A percentile compares a stretch with the other conserved stretches of the same genome.
Evolutionary conservation across 2,113 vertebrate species (phyloP).

Genomic region (Acrocephalus kingi): DNA sequence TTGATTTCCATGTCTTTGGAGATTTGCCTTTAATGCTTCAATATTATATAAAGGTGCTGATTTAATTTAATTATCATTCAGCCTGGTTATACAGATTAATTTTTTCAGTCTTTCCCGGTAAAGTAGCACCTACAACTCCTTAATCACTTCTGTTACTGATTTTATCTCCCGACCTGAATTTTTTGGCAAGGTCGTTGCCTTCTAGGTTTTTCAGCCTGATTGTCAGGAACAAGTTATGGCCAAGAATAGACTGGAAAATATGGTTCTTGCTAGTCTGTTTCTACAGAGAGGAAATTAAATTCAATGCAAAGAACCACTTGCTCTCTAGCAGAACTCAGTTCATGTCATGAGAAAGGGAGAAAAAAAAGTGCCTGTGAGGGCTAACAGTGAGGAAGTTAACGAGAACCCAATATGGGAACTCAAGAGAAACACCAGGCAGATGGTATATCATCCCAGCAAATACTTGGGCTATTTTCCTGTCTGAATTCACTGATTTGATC

Average conservation of each 20-base stretch:
- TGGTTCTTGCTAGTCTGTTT: not conserved
- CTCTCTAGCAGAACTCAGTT: not conserved
- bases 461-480: not conserved
- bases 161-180: constrained; percentile 1
- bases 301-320: not conserved
- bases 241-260: not conserved
- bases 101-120: constrained; percentile 2
- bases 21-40: not conserved
- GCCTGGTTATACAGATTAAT: not conserved
- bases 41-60: not conserved
- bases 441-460: not conserved
- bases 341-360: not conserved
- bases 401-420: not conserved
- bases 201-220: not conserved
- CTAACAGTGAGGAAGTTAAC: not conserved
- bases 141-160: constrained; percentile 14
- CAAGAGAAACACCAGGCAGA: not conserved
- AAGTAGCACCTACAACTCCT: not conserved
- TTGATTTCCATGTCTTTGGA: not conserved
- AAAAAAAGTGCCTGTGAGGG: not conserved
- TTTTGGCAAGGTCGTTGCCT: constrained; percentile 17
- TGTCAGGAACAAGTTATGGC: not conserved
- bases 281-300: not conserved
- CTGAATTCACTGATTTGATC: not conserved
- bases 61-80: constrained; percentile 3